Base-by-base conservation (phyloP, 2,113 vertebrate species). In the Psilopogon haemacephalus region DNA sequence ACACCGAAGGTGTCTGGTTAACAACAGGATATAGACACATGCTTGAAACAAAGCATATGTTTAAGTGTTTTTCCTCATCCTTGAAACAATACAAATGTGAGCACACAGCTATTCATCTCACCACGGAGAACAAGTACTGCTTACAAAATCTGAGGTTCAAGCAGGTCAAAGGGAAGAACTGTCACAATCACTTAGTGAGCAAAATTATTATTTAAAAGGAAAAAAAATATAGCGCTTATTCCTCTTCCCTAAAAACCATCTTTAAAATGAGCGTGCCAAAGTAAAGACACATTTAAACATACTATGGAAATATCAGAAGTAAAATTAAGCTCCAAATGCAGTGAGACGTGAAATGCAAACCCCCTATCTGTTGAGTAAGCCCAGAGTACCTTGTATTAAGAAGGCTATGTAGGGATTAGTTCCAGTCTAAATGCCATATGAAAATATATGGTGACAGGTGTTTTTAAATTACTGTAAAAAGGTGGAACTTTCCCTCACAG, bases 391-490 rank as follows among this genome's bases (percentile, higher is more conserved):
- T 95, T 0, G 0, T 89, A 89, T 89, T 93, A 92, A 89, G 55
- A 60, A 89, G 91, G 83, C 95, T 94, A 93, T 81, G 32, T 38
- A 63, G 28, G 37, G 50, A 96, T 97, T 96, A 94, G 95, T 96
- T 97, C 94, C 89, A 92, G 69, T 80, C 76, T 72, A 95, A 65
- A 48, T 92, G 94, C 69, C 79, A 75, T 46, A 86, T 33, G 90
- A 89, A 95, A 97, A 97, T 92, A 94, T 89, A 95, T 92, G 91
- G 79, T 55, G 50, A 75, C 95, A 96, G 95, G 95, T 95, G 96
- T 89, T 95, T 95, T 74, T 88, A 92, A 95, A 94, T 95, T 85
- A 74, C 94, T 92, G 91, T 94, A 93, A 95, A 79, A 81, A 95
- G 90, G 92, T 86, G 62, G 85, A 94, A 91, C 86, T 50, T 92